Evolutionary conservation across 2,113 vertebrate species (phyloP), one percentile per base, ranked within the genome.

Genomic region (Periophthalmodon schlosseri): DNA sequence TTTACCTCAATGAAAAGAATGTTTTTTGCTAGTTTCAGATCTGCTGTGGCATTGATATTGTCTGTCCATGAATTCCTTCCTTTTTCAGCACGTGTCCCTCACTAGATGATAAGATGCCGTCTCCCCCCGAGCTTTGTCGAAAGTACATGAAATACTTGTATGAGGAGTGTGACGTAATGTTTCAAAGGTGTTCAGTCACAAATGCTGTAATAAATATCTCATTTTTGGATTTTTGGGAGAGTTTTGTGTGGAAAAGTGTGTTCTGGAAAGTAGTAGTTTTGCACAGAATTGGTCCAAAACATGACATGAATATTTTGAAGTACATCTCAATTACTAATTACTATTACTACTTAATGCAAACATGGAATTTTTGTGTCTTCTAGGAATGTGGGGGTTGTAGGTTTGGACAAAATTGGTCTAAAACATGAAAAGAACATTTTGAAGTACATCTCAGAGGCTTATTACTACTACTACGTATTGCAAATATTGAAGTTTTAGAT

Each of bases 171-270:
- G 98, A 98, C 96, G 97, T 99, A 97, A 97, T 98, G 98, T 99
- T 99, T 96, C 96, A 96, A 97, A 98, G 94, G 96, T 98, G 97
- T 99, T 97, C 96, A 96, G 96, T 98, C 97, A 99, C 97, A 99
- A 98, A 99, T 97, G 96, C 97, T 96, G 97, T 99, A 99, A 99
- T 99, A 99, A 99, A 99, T 99, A 99, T 99, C 98, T 99, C 98
- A 98, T 98, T 99, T 65, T 99, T 98, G 96, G 98, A 98, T 98
- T 98, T 97, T 99, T 97, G 95, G 95, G 96, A 98, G 95, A 94
- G 95, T 95, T 96, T 94, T 94, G 96, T 94, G 95, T 97, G 95
- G 94, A 96, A 94, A 94, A 85, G 84, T 87, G 91, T 93, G 79
- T 92, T 88, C 73, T 71, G 34, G 15, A 85, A 83, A 82, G 28